These are phyloP conservation scores for Sialia sialis DNA, from an alignment of 2,113 vertebrate genomes.

Conservation along the genomic window DNA sequence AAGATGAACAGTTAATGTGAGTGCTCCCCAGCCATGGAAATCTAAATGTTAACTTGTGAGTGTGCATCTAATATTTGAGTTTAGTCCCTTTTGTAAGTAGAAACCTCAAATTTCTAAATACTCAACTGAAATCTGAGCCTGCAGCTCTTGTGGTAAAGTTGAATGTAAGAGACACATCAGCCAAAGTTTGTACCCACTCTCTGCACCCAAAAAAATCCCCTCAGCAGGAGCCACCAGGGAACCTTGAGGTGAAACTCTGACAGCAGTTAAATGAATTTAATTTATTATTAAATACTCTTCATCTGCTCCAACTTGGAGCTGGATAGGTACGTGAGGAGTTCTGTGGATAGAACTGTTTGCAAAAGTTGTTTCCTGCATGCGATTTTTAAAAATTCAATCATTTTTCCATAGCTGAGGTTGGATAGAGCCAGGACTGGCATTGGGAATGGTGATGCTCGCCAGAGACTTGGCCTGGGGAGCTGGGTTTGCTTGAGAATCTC, in stretches of 20 bases:
- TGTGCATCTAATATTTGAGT: neutral
- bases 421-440: fast-evolving
- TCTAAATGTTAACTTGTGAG: neutral
- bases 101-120: neutral
- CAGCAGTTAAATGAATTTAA: neutral
- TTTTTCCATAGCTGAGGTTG: neutral
- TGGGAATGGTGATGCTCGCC: neutral
- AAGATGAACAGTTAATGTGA: neutral
- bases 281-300: neutral
- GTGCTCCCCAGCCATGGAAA: neutral
- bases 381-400: neutral
- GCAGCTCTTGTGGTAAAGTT: neutral
- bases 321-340: fast-evolving
- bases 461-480: neutral
- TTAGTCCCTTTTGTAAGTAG: neutral
- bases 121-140: neutral
- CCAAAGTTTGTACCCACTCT: too few relatives aligned
- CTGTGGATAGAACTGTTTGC: neutral
- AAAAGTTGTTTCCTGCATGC: neutral
- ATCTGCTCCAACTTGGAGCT: neutral
- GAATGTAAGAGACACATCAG: neutral
- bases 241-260: fast-evolving
- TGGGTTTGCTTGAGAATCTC: conserved; percentile 33
- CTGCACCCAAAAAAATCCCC: neutral
- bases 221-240: neutral